Conservation (phyloP, 2,888 invertebrate genomes). For the Smittia aterrima region DNA sequence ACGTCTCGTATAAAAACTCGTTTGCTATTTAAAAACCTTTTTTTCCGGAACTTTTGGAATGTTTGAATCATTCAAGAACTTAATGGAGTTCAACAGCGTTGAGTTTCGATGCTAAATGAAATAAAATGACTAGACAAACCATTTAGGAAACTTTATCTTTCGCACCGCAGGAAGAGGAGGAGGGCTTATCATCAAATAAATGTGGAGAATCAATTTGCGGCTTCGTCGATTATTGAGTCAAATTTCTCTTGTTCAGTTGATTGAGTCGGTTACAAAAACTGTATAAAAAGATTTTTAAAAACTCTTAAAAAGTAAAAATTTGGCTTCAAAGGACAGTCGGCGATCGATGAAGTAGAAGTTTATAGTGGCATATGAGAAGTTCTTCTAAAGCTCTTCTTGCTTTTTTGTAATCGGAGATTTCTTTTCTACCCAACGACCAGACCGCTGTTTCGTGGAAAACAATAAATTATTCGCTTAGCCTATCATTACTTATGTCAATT, state of each 20-base stretch:
- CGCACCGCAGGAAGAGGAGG: no score
- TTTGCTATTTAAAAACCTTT: background rate
- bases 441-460: background rate
- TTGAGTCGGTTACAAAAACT: no score
- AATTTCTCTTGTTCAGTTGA: no score
- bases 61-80: background rate
- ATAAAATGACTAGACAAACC: slow-evolving; percentile 10
- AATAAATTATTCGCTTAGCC: background rate
- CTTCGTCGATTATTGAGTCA: no score
- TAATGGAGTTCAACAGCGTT: background rate
- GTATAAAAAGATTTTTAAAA: background rate
- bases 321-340: background rate
- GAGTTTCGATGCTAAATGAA: background rate
- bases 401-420: no score
- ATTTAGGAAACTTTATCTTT: no score
- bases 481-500: background rate
- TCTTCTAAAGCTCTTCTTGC: no score
- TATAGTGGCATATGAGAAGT: no score
- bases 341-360: no score
- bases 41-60: background rate
- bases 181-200: no score
- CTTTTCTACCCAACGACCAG: no score
- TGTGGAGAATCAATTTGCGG: no score
- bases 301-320: background rate
- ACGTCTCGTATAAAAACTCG: background rate